phyloP scores from a whole-genome alignment of 2,113 vertebrate species.

The Aldabrachelys gigantea region DNA sequence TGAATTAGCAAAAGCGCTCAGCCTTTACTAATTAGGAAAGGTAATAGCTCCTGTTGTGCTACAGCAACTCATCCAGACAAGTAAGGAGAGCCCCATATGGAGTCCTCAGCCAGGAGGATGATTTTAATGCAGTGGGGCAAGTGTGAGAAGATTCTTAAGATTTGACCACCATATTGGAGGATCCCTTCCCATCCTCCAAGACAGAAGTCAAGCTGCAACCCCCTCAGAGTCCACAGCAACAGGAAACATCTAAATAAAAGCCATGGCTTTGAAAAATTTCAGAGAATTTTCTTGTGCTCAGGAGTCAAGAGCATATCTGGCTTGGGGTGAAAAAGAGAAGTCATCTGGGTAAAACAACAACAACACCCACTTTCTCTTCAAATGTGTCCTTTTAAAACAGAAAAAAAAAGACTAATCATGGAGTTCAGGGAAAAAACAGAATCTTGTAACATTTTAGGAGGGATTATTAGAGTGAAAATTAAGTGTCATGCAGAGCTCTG shows the following conservation, averaged over 20 bases:
- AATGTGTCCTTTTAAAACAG: conserved; percentile 64
- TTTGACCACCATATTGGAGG: neutral
- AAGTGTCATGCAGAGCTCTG: conserved; percentile 81
- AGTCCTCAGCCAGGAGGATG: neutral
- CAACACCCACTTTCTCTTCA: conserved; percentile 61
- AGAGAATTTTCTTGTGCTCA: conserved; percentile 78
- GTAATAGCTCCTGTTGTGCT: conserved; percentile 28
- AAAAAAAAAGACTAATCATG: conserved; percentile 19
- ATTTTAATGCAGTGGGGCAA: conserved; percentile 21
- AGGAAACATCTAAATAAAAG: conserved; percentile 71
- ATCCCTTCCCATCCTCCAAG: conserved; percentile 1
- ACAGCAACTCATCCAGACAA: conserved; percentile 15
- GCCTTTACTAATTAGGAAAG: neutral
- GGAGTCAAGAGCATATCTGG: conserved; percentile 79
- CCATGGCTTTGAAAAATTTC: conserved; percentile 80
- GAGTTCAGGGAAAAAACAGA: conserved; percentile 69
- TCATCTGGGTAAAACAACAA: conserved; percentile 74
- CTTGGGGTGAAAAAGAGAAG: conserved; percentile 78
- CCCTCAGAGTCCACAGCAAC: neutral
- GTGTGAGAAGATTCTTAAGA: conserved; percentile 13
- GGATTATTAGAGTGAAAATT: conserved; percentile 83
- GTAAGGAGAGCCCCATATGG: neutral
- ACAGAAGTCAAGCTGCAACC: conserved; percentile 21
- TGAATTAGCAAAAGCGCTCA: conserved; percentile 17
- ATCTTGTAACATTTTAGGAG: conserved; percentile 82